These are phyloP conservation scores for Tursiops truncatus DNA, from an alignment of 2,113 vertebrate species.

Conservation along the genomic window DNA sequence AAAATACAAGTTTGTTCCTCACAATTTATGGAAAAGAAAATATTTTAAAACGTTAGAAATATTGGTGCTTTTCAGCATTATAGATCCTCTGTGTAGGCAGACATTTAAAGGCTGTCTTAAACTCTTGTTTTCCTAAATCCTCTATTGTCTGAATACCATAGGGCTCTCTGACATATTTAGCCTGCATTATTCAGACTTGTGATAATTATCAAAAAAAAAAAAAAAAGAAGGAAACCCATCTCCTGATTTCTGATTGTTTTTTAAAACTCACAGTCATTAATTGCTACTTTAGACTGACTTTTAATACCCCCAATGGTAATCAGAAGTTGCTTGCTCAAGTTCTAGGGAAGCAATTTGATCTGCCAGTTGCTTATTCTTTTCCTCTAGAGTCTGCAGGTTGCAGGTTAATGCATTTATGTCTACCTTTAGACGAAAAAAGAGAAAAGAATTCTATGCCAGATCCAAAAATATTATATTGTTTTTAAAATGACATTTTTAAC, in stretches of 20 bases:
- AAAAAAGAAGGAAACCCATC: background rate
- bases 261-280: background rate
- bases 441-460: slow-evolving; percentile 29
- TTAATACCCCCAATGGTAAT: slow-evolving; percentile 74
- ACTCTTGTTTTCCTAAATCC: slow-evolving; percentile 8
- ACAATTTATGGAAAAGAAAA: background rate
- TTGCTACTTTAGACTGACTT: slow-evolving; percentile 56
- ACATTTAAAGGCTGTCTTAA: background rate
- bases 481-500: background rate
- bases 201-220: background rate
- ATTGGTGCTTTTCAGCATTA: background rate
- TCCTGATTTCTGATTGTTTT: background rate
- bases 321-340: slow-evolving; percentile 75
- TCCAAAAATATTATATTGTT: background rate
- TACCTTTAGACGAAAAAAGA: slow-evolving; percentile 71
- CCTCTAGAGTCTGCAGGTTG: slow-evolving; percentile 72
- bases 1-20: background rate
- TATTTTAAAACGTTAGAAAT: background rate
- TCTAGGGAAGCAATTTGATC: slow-evolving; percentile 72
- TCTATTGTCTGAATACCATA: background rate
- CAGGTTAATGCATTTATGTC: slow-evolving; percentile 76
- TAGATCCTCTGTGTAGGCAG: background rate
- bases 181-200: background rate
- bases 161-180: background rate
- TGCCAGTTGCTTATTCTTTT: slow-evolving; percentile 81